Evolutionary conservation across 2,797 vertebrate species (phyloP).

Genomic region (Liparis tanakae): DNA sequence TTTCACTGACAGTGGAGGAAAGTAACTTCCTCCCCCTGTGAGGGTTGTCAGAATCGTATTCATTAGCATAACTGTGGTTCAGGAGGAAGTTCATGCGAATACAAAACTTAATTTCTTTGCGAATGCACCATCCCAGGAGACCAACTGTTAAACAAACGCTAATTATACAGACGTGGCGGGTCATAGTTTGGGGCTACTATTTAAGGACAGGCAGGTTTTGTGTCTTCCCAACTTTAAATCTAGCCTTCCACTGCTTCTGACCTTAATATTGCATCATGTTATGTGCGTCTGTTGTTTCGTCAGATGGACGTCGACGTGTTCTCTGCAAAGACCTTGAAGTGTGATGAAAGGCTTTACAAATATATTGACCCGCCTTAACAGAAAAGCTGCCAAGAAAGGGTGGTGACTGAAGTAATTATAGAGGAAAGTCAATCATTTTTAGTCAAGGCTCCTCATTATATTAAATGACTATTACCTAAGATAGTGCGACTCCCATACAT

Average conservation of each 20-base stretch:
- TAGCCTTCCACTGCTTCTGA: conserved; percentile 11
- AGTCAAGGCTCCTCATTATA: conserved; percentile 50
- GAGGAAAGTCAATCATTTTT: conserved; percentile 54
- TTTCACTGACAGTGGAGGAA: not conserved
- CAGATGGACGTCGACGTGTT: conserved; percentile 1
- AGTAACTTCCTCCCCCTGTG: not conserved
- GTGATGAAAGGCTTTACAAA: conserved; percentile 31
- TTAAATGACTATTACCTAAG: conserved; percentile 60
- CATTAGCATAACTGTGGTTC: not conserved
- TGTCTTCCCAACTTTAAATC: not conserved
- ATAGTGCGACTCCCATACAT: conserved; percentile 55
- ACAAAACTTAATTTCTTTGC: not conserved
- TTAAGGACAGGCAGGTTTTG: not conserved
- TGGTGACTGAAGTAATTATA: conserved; percentile 28
- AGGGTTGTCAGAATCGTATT: not conserved
- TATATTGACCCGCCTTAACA: not conserved
- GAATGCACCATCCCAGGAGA: not conserved
- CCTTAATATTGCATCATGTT: conserved; percentile 23
- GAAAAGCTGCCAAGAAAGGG: conserved; percentile 28
- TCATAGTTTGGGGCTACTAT: not conserved
- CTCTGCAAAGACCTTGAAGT: conserved; percentile 10
- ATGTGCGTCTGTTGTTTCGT: conserved; percentile 4
- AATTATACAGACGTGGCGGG: not conserved
- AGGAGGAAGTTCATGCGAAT: not conserved
- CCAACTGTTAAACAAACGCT: not conserved